Percentiles rank a stretch among this genome's conserved stretches.
phyloP scores from a whole-genome alignment of 2,113 vertebrate genomes.

The Tangachromis dhanisi region DNA sequence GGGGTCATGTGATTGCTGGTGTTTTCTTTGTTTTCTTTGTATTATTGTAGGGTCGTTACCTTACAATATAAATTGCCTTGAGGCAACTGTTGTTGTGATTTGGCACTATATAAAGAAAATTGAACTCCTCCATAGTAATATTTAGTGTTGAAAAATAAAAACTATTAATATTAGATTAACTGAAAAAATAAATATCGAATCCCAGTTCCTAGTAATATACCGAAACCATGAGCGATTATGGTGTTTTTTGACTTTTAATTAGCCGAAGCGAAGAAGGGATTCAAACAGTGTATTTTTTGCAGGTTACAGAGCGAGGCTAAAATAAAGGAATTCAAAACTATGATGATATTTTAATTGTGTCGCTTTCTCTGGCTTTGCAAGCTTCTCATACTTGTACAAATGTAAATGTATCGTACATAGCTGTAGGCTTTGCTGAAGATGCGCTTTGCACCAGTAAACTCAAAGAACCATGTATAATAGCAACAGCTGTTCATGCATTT shows the following conservation, averaged over 20 bases:
- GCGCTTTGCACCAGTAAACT: slow-evolving; percentile 31
- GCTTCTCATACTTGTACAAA: slow-evolving; percentile 12
- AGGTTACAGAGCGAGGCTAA: neutral
- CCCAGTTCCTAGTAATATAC: neutral
- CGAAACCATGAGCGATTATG: neutral
- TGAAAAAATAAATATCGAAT: neutral
- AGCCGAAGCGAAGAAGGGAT: neutral
- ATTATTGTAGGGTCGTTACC: neutral
- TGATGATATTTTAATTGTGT: neutral
- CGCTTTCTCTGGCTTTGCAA: slow-evolving; percentile 4
- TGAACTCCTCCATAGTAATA: neutral
- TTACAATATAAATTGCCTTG: neutral
- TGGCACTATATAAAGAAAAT: neutral
- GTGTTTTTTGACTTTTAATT: neutral
- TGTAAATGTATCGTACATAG: slow-evolving; percentile 35
- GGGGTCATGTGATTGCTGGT: neutral
- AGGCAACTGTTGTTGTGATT: neutral
- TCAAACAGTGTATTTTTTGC: neutral
- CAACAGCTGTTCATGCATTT: slow-evolving; percentile 72
- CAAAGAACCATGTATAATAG: slow-evolving; percentile 54
- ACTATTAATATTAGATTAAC: neutral
- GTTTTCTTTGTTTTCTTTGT: neutral
- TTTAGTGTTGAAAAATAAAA: neutral
- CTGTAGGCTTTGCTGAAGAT: slow-evolving; percentile 39
- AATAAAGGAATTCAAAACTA: neutral